Percentiles rank a stretch among this genome's conserved stretches.
Conservation (phyloP, 2,888 invertebrate genomes). For the Lithophane leautieri region DNA sequence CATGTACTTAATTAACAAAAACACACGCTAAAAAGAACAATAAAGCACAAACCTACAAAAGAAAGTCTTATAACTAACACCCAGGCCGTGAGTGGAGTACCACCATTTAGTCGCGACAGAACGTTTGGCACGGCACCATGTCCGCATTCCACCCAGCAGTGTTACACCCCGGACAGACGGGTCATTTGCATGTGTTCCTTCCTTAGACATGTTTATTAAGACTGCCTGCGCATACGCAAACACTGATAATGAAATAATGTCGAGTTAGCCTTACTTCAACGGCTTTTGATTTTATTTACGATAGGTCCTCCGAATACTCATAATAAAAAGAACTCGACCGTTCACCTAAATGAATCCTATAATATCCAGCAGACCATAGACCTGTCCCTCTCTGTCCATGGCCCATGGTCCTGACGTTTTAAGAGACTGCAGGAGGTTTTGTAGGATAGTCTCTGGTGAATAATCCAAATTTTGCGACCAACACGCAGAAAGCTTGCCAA, state of each 20-base stretch:
- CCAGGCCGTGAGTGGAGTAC: slow-evolving; percentile 16
- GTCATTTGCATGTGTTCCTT: slow-evolving; percentile 51
- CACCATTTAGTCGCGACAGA: slow-evolving; percentile 8
- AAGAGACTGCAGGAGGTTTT: not conserved
- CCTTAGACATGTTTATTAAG: slow-evolving; percentile 45
- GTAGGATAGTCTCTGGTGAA: not conserved
- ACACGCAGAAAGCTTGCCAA: not conserved
- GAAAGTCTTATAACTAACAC: not conserved
- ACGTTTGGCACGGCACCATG: slow-evolving; percentile 47
- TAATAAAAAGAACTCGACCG: not conserved
- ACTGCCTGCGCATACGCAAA: slow-evolving; percentile 39
- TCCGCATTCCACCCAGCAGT: slow-evolving; percentile 50
- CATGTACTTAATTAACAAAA: not conserved
- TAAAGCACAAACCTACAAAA: not conserved
- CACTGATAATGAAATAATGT: not conserved
- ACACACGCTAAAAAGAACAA: not conserved
- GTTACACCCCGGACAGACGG: slow-evolving; percentile 53
- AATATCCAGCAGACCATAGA: not conserved
- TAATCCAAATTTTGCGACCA: not conserved
- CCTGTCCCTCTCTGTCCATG: not conserved
- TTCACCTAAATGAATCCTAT: not conserved
- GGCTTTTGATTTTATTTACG: not conserved
- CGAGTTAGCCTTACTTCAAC: not conserved
- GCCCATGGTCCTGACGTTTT: not conserved
- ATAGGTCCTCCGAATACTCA: not conserved